These are phyloP conservation scores for Xiphophorus birchmanni DNA, from an alignment of 2,797 vertebrate species.

Conservation along the genomic window DNA sequence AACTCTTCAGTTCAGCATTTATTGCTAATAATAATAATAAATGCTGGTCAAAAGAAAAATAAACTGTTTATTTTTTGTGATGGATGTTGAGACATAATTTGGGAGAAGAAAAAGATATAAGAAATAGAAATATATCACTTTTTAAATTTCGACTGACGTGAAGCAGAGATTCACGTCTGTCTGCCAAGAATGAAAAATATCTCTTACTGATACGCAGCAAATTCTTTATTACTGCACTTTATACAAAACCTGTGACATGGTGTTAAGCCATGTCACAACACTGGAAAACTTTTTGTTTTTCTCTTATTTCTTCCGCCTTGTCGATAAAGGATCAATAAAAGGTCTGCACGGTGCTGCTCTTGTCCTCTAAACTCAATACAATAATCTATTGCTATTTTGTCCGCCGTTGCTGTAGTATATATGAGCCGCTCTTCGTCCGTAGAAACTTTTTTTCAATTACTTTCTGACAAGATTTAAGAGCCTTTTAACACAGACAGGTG, in stretches of 20 bases:
- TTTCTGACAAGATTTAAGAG: neutral
- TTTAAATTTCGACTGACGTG: neutral
- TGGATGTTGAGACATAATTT: neutral
- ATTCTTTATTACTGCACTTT: neutral
- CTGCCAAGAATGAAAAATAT: neutral
- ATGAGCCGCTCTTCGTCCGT: neutral
- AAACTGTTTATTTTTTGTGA: neutral
- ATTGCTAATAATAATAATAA: neutral
- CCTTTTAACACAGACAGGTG: neutral
- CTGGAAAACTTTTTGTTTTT: neutral
- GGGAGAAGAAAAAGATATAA: neutral
- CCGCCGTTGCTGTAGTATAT: neutral
- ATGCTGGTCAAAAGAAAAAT: neutral
- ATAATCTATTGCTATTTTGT: neutral
- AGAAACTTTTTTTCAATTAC: neutral
- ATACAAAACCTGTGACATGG: neutral
- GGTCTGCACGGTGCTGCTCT: neutral
- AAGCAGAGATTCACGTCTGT: no score
- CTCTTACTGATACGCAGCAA: neutral
- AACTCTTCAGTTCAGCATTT: neutral
- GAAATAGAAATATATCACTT: neutral
- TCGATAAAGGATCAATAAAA: neutral
- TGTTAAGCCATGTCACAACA: neutral
- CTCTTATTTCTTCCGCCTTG: neutral
- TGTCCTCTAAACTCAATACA: neutral